phyloP scores from a whole-genome alignment of 92 coral and sea anemone genomes.

The Epizoanthus illoricatus region DNA sequence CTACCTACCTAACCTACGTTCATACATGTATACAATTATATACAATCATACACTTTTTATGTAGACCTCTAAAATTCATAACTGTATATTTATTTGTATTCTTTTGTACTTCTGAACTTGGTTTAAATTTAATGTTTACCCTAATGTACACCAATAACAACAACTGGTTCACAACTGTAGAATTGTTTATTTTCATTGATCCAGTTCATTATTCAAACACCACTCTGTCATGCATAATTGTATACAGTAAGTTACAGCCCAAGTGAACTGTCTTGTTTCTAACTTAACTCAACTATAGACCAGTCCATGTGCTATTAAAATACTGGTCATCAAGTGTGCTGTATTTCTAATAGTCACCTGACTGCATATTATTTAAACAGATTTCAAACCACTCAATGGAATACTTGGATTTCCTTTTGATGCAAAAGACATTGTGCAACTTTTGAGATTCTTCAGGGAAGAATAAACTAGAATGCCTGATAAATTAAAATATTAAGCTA shows the following conservation, averaged over 20 bases:
- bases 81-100: too few species aligned
- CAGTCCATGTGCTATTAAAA: neutral
- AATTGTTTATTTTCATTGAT: conserved; percentile 9
- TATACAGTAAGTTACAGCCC: too few species aligned
- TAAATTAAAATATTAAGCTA: neutral
- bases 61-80: too few species aligned
- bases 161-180: neutral
- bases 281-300: neutral
- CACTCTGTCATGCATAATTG: conserved; percentile 11
- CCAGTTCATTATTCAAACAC: conserved; percentile 14
- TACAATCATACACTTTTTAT: too few species aligned
- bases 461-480: conserved; percentile 3
- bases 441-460: conserved; percentile 31
- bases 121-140: too few species aligned
- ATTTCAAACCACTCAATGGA: conserved; percentile 40
- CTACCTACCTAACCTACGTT: too few species aligned
- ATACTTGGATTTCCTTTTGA: conserved; percentile 38
- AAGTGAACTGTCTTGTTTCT: neutral
- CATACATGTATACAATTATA: too few species aligned
- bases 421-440: conserved; percentile 45
- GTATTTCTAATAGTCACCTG: conserved; percentile 15
- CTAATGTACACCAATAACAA: neutral
- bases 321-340: neutral
- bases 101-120: too few species aligned
- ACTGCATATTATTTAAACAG: conserved; percentile 10